phyloP scores from a whole-genome alignment of 2,113 vertebrate genomes.

The Uria lomvia region DNA sequence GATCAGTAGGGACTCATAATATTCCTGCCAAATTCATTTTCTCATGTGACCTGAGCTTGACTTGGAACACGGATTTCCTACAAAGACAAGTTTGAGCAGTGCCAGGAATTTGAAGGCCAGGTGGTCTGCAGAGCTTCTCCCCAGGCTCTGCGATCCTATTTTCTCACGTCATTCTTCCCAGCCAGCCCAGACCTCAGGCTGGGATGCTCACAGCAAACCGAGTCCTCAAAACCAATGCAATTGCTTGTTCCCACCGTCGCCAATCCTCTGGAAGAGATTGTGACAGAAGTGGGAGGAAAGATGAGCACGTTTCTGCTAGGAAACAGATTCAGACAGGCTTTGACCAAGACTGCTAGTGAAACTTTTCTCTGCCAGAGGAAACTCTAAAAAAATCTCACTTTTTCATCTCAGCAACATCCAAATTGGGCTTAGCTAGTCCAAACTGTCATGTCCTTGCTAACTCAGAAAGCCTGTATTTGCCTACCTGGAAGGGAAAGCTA shows the following conservation, averaged over 20 bases:
- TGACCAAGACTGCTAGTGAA: slow-evolving; percentile 12
- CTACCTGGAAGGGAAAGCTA: neutral
- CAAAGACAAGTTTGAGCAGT: slow-evolving; percentile 39
- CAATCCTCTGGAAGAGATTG: slow-evolving; percentile 10
- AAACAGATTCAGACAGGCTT: slow-evolving; percentile 16
- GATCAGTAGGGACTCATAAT: slow-evolving; percentile 36
- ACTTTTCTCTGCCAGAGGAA: slow-evolving; percentile 36
- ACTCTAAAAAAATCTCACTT: neutral
- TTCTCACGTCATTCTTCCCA: slow-evolving; percentile 36
- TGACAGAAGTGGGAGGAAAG: slow-evolving; percentile 20
- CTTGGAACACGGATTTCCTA: slow-evolving; percentile 61
- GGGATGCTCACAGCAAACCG: slow-evolving; percentile 15
- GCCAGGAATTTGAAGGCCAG: slow-evolving; percentile 51
- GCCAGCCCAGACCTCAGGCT: neutral
- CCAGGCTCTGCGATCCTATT: slow-evolving; percentile 34
- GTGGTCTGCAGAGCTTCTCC: slow-evolving; percentile 55
- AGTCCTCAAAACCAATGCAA: neutral
- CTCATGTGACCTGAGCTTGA: slow-evolving; percentile 60
- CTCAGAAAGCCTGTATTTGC: neutral
- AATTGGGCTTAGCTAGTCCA: slow-evolving; percentile 36
- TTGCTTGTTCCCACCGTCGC: slow-evolving; percentile 5
- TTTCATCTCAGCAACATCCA: neutral
- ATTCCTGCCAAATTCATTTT: slow-evolving; percentile 59
- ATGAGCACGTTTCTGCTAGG: slow-evolving; percentile 43
- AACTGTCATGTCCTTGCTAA: neutral